Base-by-base conservation (phyloP, 2,113 vertebrate genomes). In the Cheirogaleus medius region DNA sequence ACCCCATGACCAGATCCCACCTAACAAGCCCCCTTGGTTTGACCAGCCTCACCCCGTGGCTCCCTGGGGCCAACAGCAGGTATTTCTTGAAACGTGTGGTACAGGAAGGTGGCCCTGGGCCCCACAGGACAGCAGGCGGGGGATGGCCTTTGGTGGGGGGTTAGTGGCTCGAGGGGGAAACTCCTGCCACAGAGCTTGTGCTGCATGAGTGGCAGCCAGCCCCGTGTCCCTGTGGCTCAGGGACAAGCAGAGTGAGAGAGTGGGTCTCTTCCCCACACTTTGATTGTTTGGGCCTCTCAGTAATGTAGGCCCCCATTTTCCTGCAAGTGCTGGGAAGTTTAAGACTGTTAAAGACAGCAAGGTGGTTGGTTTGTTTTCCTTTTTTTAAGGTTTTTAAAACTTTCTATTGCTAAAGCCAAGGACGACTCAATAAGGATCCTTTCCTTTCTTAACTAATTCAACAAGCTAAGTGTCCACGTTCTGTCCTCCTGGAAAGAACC, bases 11-110 rank as follows among this genome's bases (percentile, higher is more conserved):
- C 98, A 99, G 96, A 99, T 99, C 17, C 98, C 99, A 1, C 98
- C 99, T 12, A 99, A 98, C 97, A 99, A 99, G 97, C 99, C 99
- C 0, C 99, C 98, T 0, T 99, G 99, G 99, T 99, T 99, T 85
- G 99, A 99, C 21, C 99, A 99, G 5, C 99, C 99, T 71, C 99
- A 99, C 90, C 99, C 99, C 1, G 99, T 99, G 47, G 99, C 99
- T 0, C 98, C 99, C 0, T 99, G 99, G 99, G 99, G 99, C 69
- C 99, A 99, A 18, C 99, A 99, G 37, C 99, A 99, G 98, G 99
- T 99, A 98, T 63, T 71, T 68, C 14, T 21, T 47, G 23, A 52
- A 21, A 29, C 77, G 11, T 39, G 9, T 1, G 11, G 32, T 32
- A 1, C 42, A 34, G 71, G 49, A 20, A 52, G 17, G 13, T 34